phyloP scores from a whole-genome alignment of 2,113 vertebrate species.

The Xiphophorus couchianus region DNA sequence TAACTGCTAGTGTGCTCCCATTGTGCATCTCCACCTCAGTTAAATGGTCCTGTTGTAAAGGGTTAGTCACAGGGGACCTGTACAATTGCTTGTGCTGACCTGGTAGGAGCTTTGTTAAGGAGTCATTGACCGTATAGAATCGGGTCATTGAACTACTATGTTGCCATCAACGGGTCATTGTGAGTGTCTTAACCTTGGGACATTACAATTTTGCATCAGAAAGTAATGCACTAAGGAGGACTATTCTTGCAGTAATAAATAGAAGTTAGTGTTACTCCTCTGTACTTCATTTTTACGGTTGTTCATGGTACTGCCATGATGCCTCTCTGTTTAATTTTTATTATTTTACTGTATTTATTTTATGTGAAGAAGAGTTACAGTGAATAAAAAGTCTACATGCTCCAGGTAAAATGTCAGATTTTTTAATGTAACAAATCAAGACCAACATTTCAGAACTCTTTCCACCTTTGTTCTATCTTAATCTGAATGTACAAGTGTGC shows the following conservation, averaged over 20 bases:
- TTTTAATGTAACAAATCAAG: neutral
- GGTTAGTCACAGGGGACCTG: conserved; percentile 14
- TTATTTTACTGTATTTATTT: neutral
- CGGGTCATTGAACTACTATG: conserved; percentile 44
- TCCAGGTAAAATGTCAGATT: neutral
- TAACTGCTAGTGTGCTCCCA: conserved; percentile 1
- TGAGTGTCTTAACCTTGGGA: conserved; percentile 26
- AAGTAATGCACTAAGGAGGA: neutral
- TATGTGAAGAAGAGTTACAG: neutral
- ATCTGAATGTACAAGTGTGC: neutral
- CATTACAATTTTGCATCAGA: conserved; percentile 15
- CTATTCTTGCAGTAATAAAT: neutral
- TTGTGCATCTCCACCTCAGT: conserved; percentile 12
- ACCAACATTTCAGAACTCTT: neutral
- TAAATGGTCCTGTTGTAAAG: conserved; percentile 22
- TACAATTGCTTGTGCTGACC: conserved; percentile 32
- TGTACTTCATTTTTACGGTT: neutral
- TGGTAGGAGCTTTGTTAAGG: conserved; percentile 47
- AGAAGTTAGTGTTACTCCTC: neutral
- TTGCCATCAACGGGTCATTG: conserved; percentile 30
- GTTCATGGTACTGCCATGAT: neutral
- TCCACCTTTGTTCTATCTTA: neutral
- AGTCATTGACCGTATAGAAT: conserved; percentile 44
- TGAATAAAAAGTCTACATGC: neutral
- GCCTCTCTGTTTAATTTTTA: neutral